Evolutionary conservation across 2,797 vertebrate genomes (phyloP).

Genomic region (Orestias chungarensis): DNA sequence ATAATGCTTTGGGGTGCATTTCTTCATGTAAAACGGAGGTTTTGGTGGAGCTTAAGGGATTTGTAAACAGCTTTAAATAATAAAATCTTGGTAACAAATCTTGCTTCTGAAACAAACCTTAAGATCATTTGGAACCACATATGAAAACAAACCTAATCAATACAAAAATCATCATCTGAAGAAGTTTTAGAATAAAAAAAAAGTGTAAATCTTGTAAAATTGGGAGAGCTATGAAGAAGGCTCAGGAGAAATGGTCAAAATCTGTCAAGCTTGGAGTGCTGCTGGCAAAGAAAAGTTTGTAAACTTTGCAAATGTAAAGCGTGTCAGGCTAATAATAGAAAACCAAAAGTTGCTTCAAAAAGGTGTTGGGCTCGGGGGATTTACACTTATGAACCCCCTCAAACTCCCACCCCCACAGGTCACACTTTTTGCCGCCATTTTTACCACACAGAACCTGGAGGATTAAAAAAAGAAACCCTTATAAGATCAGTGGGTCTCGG

Average conservation of each 20-base stretch:
- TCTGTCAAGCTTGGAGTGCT: background rate
- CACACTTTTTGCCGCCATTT: too few relatives aligned
- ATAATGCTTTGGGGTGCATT: background rate
- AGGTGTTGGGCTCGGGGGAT: background rate
- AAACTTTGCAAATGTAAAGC: background rate
- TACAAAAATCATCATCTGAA: background rate
- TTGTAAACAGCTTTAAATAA: background rate
- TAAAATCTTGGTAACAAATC: background rate
- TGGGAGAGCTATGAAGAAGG: background rate
- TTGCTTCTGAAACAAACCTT: background rate
- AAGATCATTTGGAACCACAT: background rate
- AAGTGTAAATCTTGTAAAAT: background rate
- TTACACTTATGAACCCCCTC: background rate
- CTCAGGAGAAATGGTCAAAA: background rate
- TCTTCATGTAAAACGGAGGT: background rate
- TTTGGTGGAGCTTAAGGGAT: background rate
- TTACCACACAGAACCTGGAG: too few relatives aligned
- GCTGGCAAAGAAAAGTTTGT: background rate
- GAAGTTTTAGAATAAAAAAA: background rate
- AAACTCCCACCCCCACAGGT: too few relatives aligned
- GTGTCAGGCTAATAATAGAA: background rate
- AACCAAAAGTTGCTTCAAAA: background rate
- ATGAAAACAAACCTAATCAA: background rate
- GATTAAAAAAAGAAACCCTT: too few relatives aligned
- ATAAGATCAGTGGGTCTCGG: too few relatives aligned